These are phyloP conservation scores for Clarias batrachus DNA, from an alignment of 2,113 vertebrate species.

Conservation along the genomic window DNA sequence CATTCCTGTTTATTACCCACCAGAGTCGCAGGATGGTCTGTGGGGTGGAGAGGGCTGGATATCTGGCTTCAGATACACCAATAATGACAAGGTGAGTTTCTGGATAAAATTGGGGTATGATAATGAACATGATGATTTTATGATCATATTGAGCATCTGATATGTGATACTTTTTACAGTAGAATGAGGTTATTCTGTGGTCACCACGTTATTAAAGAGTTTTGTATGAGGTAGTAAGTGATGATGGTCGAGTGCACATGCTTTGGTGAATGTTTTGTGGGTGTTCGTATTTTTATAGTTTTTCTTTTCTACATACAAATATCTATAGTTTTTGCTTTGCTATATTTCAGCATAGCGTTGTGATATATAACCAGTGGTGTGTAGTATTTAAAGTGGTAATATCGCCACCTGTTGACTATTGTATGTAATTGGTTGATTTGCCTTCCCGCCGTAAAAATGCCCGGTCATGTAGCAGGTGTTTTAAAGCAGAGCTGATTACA, in stretches of 20 bases:
- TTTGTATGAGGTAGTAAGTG: neutral
- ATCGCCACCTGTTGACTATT: too few relatives aligned
- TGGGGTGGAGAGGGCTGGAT: slow-evolving; percentile 95
- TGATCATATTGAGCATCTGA: neutral
- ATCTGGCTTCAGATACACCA: slow-evolving; percentile 80
- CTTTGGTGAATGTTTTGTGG: neutral
- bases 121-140: neutral
- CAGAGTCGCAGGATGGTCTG: slow-evolving; percentile 78
- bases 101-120: neutral
- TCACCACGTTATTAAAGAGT: neutral
- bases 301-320: too few relatives aligned
- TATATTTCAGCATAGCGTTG: too few relatives aligned
- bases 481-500: too few relatives aligned
- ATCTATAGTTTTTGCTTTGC: too few relatives aligned
- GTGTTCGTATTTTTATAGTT: neutral
- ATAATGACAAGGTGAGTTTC: slow-evolving; percentile 82
- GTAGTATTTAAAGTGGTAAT: too few relatives aligned
- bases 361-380: too few relatives aligned
- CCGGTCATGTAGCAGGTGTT: too few relatives aligned
- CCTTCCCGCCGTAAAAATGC: too few relatives aligned
- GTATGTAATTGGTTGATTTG: too few relatives aligned
- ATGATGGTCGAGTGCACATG: neutral
- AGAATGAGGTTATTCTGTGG: too few relatives aligned
- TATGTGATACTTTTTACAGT: too few relatives aligned
- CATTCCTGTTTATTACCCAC: slow-evolving; percentile 78